These are phyloP conservation scores for Syngnathus typhle DNA, from an alignment of 2,113 vertebrate genomes.

Conservation along the genomic window DNA sequence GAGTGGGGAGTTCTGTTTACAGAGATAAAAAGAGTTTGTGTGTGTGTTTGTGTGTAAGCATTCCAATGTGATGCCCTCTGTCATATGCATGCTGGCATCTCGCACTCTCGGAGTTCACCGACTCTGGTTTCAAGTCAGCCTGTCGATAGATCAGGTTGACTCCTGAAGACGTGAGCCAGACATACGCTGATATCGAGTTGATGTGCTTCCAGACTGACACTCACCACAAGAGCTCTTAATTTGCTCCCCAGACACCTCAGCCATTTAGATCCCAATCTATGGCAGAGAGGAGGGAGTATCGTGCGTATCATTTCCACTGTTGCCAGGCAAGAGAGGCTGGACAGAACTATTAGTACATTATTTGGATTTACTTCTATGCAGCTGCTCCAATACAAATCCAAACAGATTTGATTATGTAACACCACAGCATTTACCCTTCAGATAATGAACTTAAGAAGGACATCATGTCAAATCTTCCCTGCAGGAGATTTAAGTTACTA, in stretches of 20 bases:
- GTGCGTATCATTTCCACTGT: slow-evolving; percentile 1
- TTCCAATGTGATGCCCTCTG: slow-evolving; percentile 25
- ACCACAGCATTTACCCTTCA: slow-evolving; percentile 4
- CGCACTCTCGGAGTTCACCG: slow-evolving; percentile 24
- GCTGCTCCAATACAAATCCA: neutral
- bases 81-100: slow-evolving; percentile 30
- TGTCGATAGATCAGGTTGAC: slow-evolving; percentile 50
- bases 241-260: slow-evolving; percentile 45
- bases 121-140: slow-evolving; percentile 50
- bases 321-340: neutral
- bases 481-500: neutral
- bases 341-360: neutral
- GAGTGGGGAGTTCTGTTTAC: slow-evolving; percentile 1
- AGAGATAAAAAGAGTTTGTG: slow-evolving; percentile 11
- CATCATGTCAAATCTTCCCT: neutral
- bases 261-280: slow-evolving; percentile 32
- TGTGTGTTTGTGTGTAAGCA: neutral
- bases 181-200: slow-evolving; percentile 48
- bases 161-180: slow-evolving; percentile 26
- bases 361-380: neutral
- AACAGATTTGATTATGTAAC: neutral
- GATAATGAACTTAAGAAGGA: slow-evolving; percentile 3
- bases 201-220: slow-evolving; percentile 43
- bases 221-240: slow-evolving; percentile 41
- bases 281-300: slow-evolving; percentile 13